phyloP scores from a whole-genome alignment of 2,797 vertebrate genomes.

The Macropus fuliginosus region DNA sequence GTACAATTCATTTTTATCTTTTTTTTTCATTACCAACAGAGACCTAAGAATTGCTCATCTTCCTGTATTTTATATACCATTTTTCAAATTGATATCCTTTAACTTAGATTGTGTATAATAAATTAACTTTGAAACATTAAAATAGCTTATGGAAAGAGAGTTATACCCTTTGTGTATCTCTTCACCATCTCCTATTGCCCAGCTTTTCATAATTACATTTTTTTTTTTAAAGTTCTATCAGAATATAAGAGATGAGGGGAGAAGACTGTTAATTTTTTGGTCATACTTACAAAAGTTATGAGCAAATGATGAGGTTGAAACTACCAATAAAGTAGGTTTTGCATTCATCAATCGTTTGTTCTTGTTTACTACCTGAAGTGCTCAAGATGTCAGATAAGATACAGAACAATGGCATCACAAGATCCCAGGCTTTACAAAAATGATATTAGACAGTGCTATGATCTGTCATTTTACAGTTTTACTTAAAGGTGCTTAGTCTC shows the following conservation, averaged over 20 bases:
- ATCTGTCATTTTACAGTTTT: conserved; percentile 26
- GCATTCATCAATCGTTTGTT: neutral
- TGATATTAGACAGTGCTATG: neutral
- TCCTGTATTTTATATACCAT: neutral
- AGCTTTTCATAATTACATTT: neutral
- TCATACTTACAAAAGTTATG: conserved; percentile 34
- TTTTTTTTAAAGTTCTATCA: conserved; percentile 25
- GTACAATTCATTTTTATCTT: neutral
- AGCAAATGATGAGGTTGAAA: neutral
- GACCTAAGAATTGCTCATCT: neutral
- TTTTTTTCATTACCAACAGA: neutral
- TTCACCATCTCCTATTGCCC: neutral
- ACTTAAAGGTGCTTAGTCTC: conserved; percentile 10
- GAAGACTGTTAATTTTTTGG: conserved; percentile 18
- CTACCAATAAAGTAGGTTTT: neutral
- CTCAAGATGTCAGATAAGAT: neutral
- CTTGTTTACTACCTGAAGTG: neutral
- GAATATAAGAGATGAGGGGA: neutral
- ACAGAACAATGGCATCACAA: neutral
- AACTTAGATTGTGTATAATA: neutral
- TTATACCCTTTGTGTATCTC: neutral
- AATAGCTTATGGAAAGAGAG: neutral
- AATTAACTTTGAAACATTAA: neutral
- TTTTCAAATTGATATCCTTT: neutral
- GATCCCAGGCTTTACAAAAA: neutral